phyloP scores from a whole-genome alignment of 2,888 invertebrate species.

The Pyralis farinalis region DNA sequence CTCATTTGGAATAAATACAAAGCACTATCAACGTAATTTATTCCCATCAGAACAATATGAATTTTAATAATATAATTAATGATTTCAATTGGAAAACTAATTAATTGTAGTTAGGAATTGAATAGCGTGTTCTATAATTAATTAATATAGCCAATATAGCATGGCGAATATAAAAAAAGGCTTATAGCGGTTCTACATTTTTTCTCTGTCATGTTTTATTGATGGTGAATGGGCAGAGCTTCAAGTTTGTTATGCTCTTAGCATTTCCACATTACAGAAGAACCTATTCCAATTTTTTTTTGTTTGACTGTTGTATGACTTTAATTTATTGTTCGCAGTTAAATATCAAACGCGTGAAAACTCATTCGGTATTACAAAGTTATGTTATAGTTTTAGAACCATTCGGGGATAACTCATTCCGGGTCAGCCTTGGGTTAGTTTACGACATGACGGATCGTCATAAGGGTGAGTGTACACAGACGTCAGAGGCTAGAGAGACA shows the following conservation, averaged over 20 bases:
- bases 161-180: too few species aligned
- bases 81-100: constrained; percentile 25
- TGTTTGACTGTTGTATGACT: too few species aligned
- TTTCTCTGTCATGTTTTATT: too few species aligned
- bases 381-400: constrained; percentile 30
- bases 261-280: too few species aligned
- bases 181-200: too few species aligned
- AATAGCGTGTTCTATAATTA: constrained; percentile 15
- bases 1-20: background rate
- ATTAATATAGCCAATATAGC: too few species aligned
- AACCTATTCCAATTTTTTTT: too few species aligned
- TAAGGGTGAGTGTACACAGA: background rate
- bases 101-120: constrained; percentile 27
- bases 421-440: background rate
- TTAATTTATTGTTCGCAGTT: too few species aligned
- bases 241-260: too few species aligned
- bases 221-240: too few species aligned
- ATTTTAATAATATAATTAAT: constrained; percentile 17
- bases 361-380: constrained; percentile 30
- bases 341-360: constrained; percentile 25
- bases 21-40: constrained; percentile 4
- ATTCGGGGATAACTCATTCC: constrained; percentile 10
- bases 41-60: constrained; percentile 10
- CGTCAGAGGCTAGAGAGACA: too few species aligned
- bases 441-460: background rate